These are phyloP conservation scores for Setophaga kirtlandii DNA, from an alignment of 2,113 vertebrate species.

Conservation along the genomic window DNA sequence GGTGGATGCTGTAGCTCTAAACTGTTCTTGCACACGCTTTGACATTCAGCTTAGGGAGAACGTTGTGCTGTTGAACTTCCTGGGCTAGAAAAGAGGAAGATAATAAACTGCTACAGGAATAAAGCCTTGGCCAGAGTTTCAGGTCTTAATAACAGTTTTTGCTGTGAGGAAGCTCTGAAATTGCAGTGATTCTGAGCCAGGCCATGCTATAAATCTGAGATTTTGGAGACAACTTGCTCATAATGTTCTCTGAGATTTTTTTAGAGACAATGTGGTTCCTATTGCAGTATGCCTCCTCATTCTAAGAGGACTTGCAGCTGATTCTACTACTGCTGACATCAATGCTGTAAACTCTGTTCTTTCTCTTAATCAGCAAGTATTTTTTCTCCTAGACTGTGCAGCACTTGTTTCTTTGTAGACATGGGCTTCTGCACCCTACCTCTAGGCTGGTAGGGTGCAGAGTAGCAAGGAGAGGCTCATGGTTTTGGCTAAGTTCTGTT, in stretches of 20 bases:
- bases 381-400: neutral
- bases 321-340: neutral
- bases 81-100: neutral
- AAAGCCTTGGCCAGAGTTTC: neutral
- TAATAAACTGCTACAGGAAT: neutral
- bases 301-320: neutral
- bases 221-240: neutral
- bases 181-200: conserved; percentile 35
- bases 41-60: neutral
- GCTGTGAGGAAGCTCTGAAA: neutral
- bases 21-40: neutral
- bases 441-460: neutral
- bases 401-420: neutral
- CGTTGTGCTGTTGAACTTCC: neutral
- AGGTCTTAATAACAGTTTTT: conserved; percentile 5
- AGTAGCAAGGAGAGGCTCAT: neutral
- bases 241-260: conserved; percentile 6
- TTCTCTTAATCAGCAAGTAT: neutral
- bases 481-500: neutral
- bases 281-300: neutral
- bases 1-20: neutral
- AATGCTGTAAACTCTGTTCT: neutral
- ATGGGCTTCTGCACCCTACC: neutral
- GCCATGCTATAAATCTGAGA: neutral
- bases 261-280: conserved; percentile 26